Conservation (phyloP, 2,797 vertebrate species). For the Coranthus polyacanthus region DNA sequence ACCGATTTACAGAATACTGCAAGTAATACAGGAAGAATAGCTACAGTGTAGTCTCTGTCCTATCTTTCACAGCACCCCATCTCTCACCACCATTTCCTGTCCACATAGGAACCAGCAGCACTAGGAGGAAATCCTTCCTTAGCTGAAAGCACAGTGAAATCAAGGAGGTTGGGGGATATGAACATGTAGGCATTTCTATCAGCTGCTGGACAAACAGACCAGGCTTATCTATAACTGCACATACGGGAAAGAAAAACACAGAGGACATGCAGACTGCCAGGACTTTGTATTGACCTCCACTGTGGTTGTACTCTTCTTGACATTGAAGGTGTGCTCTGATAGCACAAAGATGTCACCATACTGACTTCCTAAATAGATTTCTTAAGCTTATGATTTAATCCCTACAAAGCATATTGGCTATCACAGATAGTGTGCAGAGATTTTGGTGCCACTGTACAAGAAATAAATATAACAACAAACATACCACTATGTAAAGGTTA, state of each 20-base stretch:
- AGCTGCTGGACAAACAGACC: constrained; percentile 76
- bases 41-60: constrained; percentile 32
- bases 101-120: constrained; percentile 81
- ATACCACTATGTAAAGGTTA: constrained; percentile 14
- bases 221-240: constrained; percentile 76
- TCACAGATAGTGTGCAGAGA: background rate
- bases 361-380: constrained; percentile 8
- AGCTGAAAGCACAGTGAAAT: constrained; percentile 73
- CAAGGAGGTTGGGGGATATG: constrained; percentile 46
- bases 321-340: constrained; percentile 66
- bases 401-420: background rate
- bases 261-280: constrained; percentile 43
- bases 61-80: constrained; percentile 55
- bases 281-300: constrained; percentile 59
- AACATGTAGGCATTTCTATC: constrained; percentile 57
- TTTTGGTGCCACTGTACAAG: background rate
- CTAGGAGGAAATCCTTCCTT: constrained; percentile 83
- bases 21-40: constrained; percentile 25
- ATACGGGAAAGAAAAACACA: constrained; percentile 70
- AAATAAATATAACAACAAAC: constrained; percentile 46
- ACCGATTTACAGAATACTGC: background rate
- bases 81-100: constrained; percentile 80
- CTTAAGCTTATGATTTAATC: background rate
- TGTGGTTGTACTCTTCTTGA: constrained; percentile 65
- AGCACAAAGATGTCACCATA: constrained; percentile 38